A percentile compares a stretch with the other conserved stretches of the same genome.
phyloP scores from a whole-genome alignment of 1,140 invertebrate species.

The Drosophila sp. region DNA sequence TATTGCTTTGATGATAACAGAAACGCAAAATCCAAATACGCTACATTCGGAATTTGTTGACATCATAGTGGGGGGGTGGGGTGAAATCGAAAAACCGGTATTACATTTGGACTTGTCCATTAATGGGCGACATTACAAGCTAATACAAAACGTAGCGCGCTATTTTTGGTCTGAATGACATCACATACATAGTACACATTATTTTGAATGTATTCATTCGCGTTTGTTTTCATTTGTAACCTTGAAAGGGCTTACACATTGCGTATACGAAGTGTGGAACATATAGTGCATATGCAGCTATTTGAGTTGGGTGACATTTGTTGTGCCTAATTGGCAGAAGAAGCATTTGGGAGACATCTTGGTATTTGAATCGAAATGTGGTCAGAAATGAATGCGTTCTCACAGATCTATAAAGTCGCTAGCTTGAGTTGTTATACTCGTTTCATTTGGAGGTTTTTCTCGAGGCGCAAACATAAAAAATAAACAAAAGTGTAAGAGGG shows the following conservation, averaged over 20 bases:
- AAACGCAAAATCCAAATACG: constrained; percentile 41
- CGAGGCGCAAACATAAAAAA: constrained; percentile 73
- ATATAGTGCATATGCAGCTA: not conserved
- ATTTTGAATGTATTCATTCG: constrained; percentile 6
- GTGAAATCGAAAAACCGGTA: constrained; percentile 48
- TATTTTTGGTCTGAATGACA: constrained; percentile 56
- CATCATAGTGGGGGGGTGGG: constrained; percentile 43
- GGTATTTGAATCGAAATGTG: constrained; percentile 14
- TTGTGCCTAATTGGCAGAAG: constrained; percentile 8
- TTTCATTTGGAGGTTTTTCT: constrained; percentile 55
- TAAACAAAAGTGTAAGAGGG: constrained; percentile 58
- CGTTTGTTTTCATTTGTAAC: constrained; percentile 41
- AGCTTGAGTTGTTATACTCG: constrained; percentile 20
- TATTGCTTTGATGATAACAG: constrained; percentile 58
- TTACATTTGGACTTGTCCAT: constrained; percentile 37
- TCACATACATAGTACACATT: constrained; percentile 39
- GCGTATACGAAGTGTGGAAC: constrained; percentile 23
- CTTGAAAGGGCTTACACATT: constrained; percentile 44
- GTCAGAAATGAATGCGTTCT: no score
- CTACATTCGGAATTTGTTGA: constrained; percentile 52
- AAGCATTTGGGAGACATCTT: not conserved
- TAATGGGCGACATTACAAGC: constrained; percentile 23
- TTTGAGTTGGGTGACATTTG: constrained; percentile 26
- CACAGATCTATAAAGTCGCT: not conserved
- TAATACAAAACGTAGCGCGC: constrained; percentile 22